Evolutionary conservation across 2,797 vertebrate genomes (phyloP), one percentile per base, ranked within the genome.

Genomic region (Valencia hispanica): DNA sequence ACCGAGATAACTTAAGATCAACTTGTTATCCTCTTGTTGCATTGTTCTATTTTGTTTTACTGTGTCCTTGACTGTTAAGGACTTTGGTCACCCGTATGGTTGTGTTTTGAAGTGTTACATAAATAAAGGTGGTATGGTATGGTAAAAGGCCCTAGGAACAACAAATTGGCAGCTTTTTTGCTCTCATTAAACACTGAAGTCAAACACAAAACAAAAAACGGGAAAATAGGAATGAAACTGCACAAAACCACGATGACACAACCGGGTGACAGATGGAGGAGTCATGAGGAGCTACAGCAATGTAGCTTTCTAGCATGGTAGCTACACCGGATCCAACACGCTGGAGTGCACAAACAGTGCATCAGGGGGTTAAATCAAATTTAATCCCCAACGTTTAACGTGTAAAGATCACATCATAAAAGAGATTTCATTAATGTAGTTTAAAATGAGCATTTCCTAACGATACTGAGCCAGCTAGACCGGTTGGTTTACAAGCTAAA

Each of bases 211-310:
- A 25, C 4, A 25, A 53, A 66, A 18, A 63, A 63, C 11, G 4
- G 11, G 6, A 63, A 66, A 66, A 39, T n/a, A 15, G 22, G 25
- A 65, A 65, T 11, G 61, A 25, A 65, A 27, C 65, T n/a, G 39
- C 15, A 34, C 17, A 15, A 12, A 68, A 11, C 27, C 15, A 15
- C 32, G 2, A 11, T 20, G 4, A 41, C 47, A 66, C 34, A 73
- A 50, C 73, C 65, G 15, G 11, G 1, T 22, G 36, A 79, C 84
- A 84, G 75, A 75, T 86, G 75, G 32, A 25, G 36, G 59, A 85
- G 81, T 88, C 89, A 89, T 83, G 82, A 90, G 72, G 83, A 27
- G 47, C 57, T 77, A 47, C 69, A 72, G 71, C 1, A 59, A 30
- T 36, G 41, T 72, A 82, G 82, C 82, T 57, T 77, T 39, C 79